These are phyloP conservation scores for Falco concolor DNA, from an alignment of 2,797 vertebrate genomes.

Conservation along the genomic window DNA sequence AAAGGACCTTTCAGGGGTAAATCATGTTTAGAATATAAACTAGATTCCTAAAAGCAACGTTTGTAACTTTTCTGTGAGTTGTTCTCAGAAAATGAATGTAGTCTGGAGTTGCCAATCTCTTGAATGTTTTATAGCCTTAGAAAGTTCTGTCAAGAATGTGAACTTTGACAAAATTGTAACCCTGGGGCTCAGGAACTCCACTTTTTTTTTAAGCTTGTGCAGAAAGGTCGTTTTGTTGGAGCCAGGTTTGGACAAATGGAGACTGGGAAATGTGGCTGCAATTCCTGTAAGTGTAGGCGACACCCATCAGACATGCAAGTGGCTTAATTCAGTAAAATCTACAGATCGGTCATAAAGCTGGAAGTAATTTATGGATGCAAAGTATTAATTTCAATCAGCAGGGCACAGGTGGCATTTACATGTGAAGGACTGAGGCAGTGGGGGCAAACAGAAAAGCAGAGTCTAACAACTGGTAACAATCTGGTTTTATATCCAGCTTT, in stretches of 20 bases:
- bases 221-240: neutral
- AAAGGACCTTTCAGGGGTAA: constrained; percentile 1
- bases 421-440: neutral
- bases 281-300: neutral
- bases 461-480: neutral
- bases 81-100: neutral
- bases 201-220: neutral
- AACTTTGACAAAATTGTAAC: neutral
- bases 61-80: neutral
- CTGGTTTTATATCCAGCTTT: neutral
- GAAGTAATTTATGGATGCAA: neutral
- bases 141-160: neutral
- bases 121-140: neutral
- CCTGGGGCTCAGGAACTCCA: neutral
- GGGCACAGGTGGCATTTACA: neutral
- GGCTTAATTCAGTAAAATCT: neutral
- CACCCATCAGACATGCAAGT: neutral
- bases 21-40: constrained; percentile 5
- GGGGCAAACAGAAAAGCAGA: neutral
- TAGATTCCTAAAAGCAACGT: neutral
- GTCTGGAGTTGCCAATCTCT: neutral
- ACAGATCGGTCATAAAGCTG: neutral
- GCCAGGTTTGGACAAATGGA: neutral
- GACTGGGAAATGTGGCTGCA: neutral
- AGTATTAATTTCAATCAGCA: neutral